phyloP scores from a whole-genome alignment of 2,113 vertebrate species.

The Cervus canadensis region DNA sequence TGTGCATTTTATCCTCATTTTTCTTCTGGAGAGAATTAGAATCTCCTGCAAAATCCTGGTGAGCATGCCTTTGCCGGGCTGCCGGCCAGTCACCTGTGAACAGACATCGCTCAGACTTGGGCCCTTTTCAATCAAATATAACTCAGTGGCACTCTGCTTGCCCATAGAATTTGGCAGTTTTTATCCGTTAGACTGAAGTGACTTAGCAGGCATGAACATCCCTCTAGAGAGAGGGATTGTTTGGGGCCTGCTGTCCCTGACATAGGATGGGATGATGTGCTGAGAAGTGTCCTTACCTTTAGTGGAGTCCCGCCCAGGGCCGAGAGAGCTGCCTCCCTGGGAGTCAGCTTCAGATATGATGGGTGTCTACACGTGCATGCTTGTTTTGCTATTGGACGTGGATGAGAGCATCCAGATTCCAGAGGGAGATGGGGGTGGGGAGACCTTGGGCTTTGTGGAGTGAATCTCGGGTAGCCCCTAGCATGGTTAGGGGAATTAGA shows the following conservation, averaged over 20 bases:
- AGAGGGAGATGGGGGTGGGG: background rate
- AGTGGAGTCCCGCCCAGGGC: background rate
- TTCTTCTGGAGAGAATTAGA: background rate
- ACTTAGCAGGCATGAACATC: background rate
- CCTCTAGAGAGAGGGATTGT: too few species aligned
- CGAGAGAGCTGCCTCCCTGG: background rate
- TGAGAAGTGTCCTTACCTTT: background rate
- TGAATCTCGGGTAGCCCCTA: background rate
- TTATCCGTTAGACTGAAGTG: too few species aligned
- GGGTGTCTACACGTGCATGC: too few species aligned
- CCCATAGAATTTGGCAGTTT: background rate
- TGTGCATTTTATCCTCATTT: too few species aligned
- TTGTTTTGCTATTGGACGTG: fast-evolving
- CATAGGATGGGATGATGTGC: background rate
- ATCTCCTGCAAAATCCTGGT: background rate
- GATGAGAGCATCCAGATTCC: background rate
- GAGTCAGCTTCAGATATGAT: background rate
- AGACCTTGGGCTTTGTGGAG: background rate
- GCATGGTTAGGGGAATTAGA: background rate
- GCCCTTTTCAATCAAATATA: background rate
- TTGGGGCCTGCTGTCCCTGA: background rate
- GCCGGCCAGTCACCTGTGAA: background rate
- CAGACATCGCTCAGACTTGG: background rate
- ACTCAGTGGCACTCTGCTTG: background rate
- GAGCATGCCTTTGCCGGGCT: background rate